Conservation (phyloP, 2,797 vertebrate species). For the Spondyliosoma cantharus region DNA sequence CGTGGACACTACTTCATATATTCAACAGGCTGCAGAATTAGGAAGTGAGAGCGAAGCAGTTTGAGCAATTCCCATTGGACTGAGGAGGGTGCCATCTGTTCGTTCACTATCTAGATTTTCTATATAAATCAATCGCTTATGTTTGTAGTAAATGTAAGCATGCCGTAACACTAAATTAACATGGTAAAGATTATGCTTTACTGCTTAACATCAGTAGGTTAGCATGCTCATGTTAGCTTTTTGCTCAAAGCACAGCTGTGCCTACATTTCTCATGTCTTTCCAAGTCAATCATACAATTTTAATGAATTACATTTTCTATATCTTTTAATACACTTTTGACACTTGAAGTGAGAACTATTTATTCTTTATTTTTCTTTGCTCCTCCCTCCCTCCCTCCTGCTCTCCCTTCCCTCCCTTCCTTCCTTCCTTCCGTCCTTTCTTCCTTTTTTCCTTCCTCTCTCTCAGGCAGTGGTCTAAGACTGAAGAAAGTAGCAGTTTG, state of each 20-base stretch:
- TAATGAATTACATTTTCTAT: too few relatives aligned
- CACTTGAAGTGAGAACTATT: not conserved
- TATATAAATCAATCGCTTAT: not conserved
- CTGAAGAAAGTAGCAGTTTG: conserved; percentile 89
- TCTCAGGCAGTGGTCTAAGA: conserved; percentile 91
- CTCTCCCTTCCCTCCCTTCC: not conserved
- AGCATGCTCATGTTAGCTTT: not conserved
- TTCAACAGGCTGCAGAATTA: too few relatives aligned
- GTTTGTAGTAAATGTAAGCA: not conserved
- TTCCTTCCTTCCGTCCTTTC: not conserved
- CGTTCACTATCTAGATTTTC: too few relatives aligned
- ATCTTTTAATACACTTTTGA: not conserved
- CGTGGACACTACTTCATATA: too few relatives aligned
- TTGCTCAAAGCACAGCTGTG: not conserved
- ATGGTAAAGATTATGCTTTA: not conserved
- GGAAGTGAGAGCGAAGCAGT: too few relatives aligned
- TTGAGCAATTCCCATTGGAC: too few relatives aligned
- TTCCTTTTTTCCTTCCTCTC: conserved; percentile 12
- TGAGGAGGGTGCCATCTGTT: too few relatives aligned
- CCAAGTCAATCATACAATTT: too few relatives aligned
- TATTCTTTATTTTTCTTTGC: not conserved
- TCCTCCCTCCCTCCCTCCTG: not conserved
- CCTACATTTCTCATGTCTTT: too few relatives aligned
- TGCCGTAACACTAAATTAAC: not conserved
- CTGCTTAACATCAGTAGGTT: not conserved